phyloP scores from a whole-genome alignment of 2,113 vertebrate species.

The Polypterus bichir region DNA sequence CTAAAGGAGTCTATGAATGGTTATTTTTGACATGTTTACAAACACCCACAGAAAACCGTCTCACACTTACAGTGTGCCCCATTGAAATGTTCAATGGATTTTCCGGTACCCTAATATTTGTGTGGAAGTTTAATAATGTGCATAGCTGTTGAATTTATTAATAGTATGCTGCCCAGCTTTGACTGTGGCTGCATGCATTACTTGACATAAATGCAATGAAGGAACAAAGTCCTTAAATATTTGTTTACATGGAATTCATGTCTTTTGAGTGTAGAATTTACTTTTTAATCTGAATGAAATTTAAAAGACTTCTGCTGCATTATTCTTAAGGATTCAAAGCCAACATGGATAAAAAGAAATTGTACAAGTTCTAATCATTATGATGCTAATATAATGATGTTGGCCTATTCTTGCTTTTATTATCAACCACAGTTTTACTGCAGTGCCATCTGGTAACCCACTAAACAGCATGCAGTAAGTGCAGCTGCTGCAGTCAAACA shows the following conservation, averaged over 20 bases:
- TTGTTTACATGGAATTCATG: constrained; percentile 19
- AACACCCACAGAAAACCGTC: neutral
- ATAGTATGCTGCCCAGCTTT: constrained; percentile 3
- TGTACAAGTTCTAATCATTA: no score
- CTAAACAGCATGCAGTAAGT: no score
- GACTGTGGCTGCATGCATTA: constrained; percentile 3
- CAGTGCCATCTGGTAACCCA: no score
- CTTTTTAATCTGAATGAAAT: constrained; percentile 4
- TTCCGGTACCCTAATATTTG: neutral
- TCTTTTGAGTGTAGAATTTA: neutral
- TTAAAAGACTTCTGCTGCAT: neutral
- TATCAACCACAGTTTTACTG: no score
- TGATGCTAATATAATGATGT: no score
- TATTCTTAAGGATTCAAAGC: neutral
- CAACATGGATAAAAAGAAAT: neutral
- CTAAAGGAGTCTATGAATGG: no score
- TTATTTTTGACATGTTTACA: no score
- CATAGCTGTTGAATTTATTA: neutral
- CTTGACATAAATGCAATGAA: constrained; percentile 10
- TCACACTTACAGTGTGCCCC: neutral
- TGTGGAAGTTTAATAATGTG: neutral
- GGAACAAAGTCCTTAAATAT: constrained; percentile 10
- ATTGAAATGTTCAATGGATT: neutral
- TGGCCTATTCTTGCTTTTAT: no score
- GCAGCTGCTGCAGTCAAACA: no score